A percentile compares a stretch with the other conserved stretches of the same genome.
Evolutionary conservation across 2,113 vertebrate genomes (phyloP).

Genomic region (Brienomyrus brachyistius): DNA sequence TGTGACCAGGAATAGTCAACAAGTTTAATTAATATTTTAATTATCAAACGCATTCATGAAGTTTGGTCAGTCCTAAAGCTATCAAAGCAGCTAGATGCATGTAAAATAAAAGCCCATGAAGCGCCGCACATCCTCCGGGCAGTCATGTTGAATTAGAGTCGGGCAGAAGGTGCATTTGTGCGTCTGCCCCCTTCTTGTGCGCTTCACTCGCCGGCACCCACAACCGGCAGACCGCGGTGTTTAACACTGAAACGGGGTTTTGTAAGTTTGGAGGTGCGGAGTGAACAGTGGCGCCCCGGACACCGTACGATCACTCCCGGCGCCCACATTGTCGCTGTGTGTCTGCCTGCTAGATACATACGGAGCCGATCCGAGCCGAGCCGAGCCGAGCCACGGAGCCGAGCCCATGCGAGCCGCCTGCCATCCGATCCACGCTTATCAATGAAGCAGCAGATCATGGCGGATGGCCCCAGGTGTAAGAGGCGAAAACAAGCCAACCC

Average conservation of each 20-base stretch:
- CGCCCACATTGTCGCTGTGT: conserved; percentile 72
- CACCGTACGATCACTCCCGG: neutral
- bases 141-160: conserved; percentile 65
- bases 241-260: neutral
- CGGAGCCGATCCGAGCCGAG: conserved; percentile 60
- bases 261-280: neutral
- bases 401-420: conserved; percentile 95
- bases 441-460: conserved; percentile 99
- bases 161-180: conserved; percentile 64
- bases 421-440: conserved; percentile 96
- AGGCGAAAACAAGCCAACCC: conserved; percentile 99
- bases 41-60: neutral
- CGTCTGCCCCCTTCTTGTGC: conserved; percentile 53
- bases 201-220: conserved; percentile 36
- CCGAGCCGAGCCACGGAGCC: conserved; percentile 75
- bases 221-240: conserved; percentile 22
- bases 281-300: neutral
- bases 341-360: conserved; percentile 85
- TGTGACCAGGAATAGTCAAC: neutral
- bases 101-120: conserved; percentile 55
- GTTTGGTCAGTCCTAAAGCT: neutral
- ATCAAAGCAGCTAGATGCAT: conserved; percentile 28
- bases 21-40: conserved; percentile 6
- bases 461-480: conserved; percentile 99
- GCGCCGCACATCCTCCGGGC: conserved; percentile 59